phyloP scores from a whole-genome alignment of 2,888 invertebrate species.

The Rotaria macrura region DNA sequence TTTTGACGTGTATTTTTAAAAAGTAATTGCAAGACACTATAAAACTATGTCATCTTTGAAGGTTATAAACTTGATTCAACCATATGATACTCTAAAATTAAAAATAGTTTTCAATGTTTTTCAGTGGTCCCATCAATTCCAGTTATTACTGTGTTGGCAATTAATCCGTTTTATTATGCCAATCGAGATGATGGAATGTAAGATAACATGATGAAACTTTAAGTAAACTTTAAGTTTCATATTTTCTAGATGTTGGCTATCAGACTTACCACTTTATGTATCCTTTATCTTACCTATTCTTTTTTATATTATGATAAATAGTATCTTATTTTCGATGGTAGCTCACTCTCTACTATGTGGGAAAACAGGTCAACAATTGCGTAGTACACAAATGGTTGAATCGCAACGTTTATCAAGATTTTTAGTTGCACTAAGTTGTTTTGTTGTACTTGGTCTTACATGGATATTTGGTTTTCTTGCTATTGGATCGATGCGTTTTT shows the following conservation, averaged over 20 bases:
- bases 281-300: constrained; percentile 43
- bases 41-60: too few relatives aligned
- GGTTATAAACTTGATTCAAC: too few relatives aligned
- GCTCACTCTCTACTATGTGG: constrained; percentile 40
- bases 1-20: too few relatives aligned
- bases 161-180: constrained; percentile 37
- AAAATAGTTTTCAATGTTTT: not conserved
- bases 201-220: constrained; percentile 34
- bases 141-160: constrained; percentile 38
- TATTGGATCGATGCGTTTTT: constrained; percentile 39
- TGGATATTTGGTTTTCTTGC: constrained; percentile 47
- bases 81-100: too few relatives aligned
- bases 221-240: not conserved
- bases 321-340: constrained; percentile 41
- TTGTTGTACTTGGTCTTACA: constrained; percentile 45
- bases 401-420: constrained; percentile 42
- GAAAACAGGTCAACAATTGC: constrained; percentile 42
- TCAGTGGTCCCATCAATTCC: constrained; percentile 42
- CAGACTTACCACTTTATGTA: constrained; percentile 41
- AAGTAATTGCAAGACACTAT: too few relatives aligned
- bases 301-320: constrained; percentile 40
- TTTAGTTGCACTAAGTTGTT: constrained; percentile 44
- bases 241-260: constrained; percentile 44
- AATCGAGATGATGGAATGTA: constrained; percentile 41
- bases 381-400: constrained; percentile 51